These are phyloP conservation scores for Channallabes apus DNA, from an alignment of 2,797 vertebrate species.

Conservation along the genomic window DNA sequence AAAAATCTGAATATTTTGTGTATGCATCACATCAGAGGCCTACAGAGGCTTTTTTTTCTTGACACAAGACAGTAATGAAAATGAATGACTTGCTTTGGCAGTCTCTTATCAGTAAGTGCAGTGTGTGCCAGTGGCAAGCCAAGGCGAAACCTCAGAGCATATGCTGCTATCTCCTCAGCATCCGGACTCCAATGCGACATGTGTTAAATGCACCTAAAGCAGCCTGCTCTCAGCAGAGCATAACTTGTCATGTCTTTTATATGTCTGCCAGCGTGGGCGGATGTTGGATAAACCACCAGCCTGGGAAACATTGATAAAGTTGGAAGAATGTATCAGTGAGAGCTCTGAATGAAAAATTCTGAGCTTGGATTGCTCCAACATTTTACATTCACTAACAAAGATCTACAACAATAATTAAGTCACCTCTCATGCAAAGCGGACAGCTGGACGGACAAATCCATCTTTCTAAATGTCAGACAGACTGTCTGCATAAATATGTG, in stretches of 20 bases:
- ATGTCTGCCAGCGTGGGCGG: not conserved
- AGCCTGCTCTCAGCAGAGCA: constrained; percentile 23
- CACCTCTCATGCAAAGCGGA: constrained; percentile 15
- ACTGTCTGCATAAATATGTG: constrained; percentile 38
- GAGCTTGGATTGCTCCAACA: constrained; percentile 10
- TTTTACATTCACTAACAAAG: not conserved
- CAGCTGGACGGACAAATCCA: constrained; percentile 49
- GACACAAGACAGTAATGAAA: constrained; percentile 53
- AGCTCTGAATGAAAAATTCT: constrained; percentile 14
- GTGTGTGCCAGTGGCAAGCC: constrained; percentile 56
- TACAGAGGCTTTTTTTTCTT: not conserved
- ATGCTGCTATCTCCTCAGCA: constrained; percentile 28
- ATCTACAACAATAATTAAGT: constrained; percentile 30
- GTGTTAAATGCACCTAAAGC: constrained; percentile 5
- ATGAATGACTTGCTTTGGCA: constrained; percentile 57
- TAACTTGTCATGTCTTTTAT: constrained; percentile 42
- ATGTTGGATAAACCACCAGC: constrained; percentile 19
- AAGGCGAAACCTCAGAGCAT: constrained; percentile 50
- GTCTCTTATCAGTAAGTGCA: constrained; percentile 67
- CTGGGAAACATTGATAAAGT: constrained; percentile 31
- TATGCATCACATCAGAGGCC: not conserved
- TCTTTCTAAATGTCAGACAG: constrained; percentile 64
- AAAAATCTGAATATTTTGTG: not conserved
- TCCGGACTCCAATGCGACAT: constrained; percentile 27
- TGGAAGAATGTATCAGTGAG: not conserved